Percentiles rank a stretch among this genome's conserved stretches.
Conservation (phyloP, 2,888 invertebrate species). For the Branchellion lobata region DNA sequence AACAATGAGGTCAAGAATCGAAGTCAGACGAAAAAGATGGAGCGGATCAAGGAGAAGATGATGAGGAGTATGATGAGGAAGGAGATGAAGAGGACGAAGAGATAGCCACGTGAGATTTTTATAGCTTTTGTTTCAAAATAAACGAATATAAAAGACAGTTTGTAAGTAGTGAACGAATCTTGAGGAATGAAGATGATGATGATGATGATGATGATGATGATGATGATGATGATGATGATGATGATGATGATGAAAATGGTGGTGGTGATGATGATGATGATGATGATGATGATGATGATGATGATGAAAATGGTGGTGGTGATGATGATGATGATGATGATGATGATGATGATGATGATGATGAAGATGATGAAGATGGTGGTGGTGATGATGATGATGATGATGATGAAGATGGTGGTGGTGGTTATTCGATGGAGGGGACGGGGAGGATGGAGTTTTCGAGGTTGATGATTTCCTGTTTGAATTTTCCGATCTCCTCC, state of each 20-base stretch:
- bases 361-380: too few species aligned
- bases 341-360: slow-evolving; percentile 1
- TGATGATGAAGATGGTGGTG: too few species aligned
- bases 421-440: too few species aligned
- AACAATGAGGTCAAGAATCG: not conserved
- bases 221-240: not conserved
- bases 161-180: not conserved
- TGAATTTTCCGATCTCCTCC: slow-evolving; percentile 68
- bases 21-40: slow-evolving; percentile 30
- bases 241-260: not conserved
- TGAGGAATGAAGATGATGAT: not conserved
- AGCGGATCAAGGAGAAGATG: slow-evolving; percentile 1
- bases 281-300: slow-evolving; percentile 2
- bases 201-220: not conserved
- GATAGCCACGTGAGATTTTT: not conserved
- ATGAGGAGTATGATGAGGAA: slow-evolving; percentile 11
- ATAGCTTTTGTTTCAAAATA: not conserved
- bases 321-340: not conserved
- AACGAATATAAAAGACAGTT: not conserved
- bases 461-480: slow-evolving; percentile 75
- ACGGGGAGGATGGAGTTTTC: slow-evolving; percentile 61
- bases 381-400: too few species aligned
- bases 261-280: not conserved
- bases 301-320: not conserved
- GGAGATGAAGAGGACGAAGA: not conserved